A percentile compares a stretch with the other conserved stretches of the same genome.
Conservation (phyloP, 2,888 invertebrate genomes). For the Mythimna vitellina region DNA sequence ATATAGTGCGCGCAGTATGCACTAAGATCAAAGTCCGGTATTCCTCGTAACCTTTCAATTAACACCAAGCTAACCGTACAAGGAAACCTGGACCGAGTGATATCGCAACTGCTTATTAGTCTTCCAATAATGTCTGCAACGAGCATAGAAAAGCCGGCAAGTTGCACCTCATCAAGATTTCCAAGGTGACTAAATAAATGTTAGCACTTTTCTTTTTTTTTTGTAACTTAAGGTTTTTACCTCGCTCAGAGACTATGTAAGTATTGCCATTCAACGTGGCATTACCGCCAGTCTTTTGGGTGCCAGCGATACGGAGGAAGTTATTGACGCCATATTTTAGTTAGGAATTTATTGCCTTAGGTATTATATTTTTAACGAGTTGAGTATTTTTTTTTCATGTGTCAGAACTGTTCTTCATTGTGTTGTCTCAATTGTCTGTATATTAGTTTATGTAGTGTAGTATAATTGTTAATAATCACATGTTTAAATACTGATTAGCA, state of each 20-base stretch:
- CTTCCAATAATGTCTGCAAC: constrained; percentile 24
- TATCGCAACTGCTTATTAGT: constrained; percentile 40
- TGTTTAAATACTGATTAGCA: too few species aligned
- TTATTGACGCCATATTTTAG: too few species aligned
- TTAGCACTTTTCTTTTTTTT: background rate
- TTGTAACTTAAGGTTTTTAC: too few species aligned
- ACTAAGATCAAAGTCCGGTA: constrained; percentile 60
- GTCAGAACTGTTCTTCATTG: background rate
- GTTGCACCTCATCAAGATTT: constrained; percentile 17
- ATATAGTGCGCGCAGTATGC: constrained; percentile 49
- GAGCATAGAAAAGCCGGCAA: constrained; percentile 38
- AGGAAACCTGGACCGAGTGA: constrained; percentile 59
- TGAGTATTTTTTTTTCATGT: too few species aligned
- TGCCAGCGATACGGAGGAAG: too few species aligned
- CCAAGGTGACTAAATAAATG: constrained; percentile 14
- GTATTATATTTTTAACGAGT: too few species aligned
- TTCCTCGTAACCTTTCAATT: constrained; percentile 59
- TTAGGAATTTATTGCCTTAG: too few species aligned
- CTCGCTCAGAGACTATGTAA: too few species aligned
- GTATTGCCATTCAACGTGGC: too few species aligned
- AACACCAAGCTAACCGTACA: constrained; percentile 54
- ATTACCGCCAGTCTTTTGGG: too few species aligned
- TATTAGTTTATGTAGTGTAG: too few species aligned
- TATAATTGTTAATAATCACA: too few species aligned
- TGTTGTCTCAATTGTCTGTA: background rate